Evolutionary conservation across 30 jellyfish, hydroid and myxozoan species (phyloP).

Genomic region (Clytia hemisphaerica): DNA sequence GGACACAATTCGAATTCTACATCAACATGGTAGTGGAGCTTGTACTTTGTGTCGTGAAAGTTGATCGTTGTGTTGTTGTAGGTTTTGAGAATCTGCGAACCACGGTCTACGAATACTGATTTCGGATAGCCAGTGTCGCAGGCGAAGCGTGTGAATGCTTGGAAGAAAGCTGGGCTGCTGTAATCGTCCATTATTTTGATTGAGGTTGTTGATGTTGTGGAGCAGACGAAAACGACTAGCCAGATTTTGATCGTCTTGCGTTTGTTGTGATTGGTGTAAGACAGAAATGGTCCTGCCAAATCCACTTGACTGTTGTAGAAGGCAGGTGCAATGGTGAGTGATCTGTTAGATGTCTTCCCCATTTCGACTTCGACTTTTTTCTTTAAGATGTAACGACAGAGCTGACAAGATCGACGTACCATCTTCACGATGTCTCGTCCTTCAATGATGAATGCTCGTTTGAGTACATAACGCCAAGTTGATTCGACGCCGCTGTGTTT

Average conservation of each 20-base stretch:
- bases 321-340: too few species aligned
- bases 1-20: constrained; percentile 5
- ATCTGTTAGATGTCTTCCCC: too few species aligned
- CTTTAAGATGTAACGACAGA: too few species aligned
- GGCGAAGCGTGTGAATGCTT: background rate
- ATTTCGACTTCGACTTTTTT: background rate
- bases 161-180: background rate
- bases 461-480: background rate
- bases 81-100: too few species aligned
- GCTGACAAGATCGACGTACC: too few species aligned
- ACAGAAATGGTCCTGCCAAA: background rate
- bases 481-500: too few species aligned
- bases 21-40: background rate
- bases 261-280: background rate
- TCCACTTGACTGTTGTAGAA: background rate
- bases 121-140: background rate
- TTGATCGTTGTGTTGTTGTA: too few species aligned
- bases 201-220: background rate
- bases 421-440: background rate
- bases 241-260: constrained; percentile 1
- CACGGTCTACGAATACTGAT: too few species aligned
- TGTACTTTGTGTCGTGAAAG: background rate
- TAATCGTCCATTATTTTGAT: background rate
- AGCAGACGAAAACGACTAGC: too few species aligned
- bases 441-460: too few species aligned